Conservation (phyloP, 2,113 vertebrate genomes). For the Pseudonaja textilis region DNA sequence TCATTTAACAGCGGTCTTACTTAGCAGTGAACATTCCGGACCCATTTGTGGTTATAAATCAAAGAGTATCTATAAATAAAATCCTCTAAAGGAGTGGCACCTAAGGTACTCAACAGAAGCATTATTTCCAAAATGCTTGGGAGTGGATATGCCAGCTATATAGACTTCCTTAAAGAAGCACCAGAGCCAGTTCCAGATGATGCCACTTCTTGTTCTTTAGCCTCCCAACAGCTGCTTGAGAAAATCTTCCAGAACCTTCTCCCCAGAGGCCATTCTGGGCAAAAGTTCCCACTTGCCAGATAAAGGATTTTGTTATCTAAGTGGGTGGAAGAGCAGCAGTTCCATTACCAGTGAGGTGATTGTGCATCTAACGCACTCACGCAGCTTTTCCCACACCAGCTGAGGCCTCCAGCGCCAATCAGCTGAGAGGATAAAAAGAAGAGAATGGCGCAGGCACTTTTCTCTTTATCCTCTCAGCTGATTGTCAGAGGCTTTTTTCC, state of each 20-base stretch:
- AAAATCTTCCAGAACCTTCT: neutral
- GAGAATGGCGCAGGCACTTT: too few relatives aligned
- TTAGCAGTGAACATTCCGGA: neutral
- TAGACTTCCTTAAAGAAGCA: neutral
- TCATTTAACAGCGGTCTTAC: neutral
- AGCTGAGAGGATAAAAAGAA: too few relatives aligned
- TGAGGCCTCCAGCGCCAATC: too few relatives aligned
- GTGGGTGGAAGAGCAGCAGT: too few relatives aligned
- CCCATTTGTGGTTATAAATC: neutral
- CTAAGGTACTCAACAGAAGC: neutral
- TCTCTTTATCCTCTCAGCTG: too few relatives aligned
- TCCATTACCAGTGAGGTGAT: too few relatives aligned
- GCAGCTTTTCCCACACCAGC: too few relatives aligned
- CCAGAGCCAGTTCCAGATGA: neutral
- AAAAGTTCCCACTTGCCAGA: neutral
- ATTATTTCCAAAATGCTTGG: neutral
- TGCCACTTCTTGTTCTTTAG: neutral
- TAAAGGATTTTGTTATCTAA: neutral
- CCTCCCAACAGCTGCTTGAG: neutral
- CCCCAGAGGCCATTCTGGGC: neutral
- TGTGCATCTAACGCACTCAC: too few relatives aligned
- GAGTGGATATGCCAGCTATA: neutral
- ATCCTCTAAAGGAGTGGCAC: neutral
- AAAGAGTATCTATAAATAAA: neutral
- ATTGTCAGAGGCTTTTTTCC: too few relatives aligned